Base-by-base conservation (phyloP, 2,113 vertebrate species). In the Myotis brandtii region DNA sequence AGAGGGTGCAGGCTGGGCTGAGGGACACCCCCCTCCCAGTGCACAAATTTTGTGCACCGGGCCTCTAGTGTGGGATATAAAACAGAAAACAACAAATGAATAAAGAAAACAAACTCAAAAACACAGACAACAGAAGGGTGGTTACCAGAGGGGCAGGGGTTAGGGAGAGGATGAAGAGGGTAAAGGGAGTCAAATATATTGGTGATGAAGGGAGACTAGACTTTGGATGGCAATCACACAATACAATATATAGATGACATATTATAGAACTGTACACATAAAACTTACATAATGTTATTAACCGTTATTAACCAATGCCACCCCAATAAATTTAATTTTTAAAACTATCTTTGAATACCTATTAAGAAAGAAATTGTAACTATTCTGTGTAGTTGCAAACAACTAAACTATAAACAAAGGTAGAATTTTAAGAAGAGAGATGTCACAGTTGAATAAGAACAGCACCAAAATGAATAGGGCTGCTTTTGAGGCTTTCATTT, bases 401-500 rank as follows among this genome's bases (percentile, higher is more conserved):
- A n/a, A 72, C 13, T 95, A 75, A 86, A 34, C 52, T 93, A 30
- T 46, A 77, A 87, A 75, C n/a, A 69, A 30, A 86, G 32, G 87
- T 73, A 80, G 27, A 72, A 64, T 56, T 93, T 93, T 84, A 83
- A 84, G 73, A 73, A 89, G 48, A 56, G 23, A 85, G 43, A 48
- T 66, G 46, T 56, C 43, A 46, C 17, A 25, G 46, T 76, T 76
- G 84, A 81, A 34, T 80, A 87, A 84, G 81, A 93, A 56, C 20
- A 52, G 37, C 34, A 34, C 40, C 73, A 20, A 32, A 92, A 59
- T 56, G 27, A 50, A 82, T 67, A 66, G 16, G 32, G 27, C 40
- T 89, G n/a, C 13, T 79, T 48, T 23, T 70, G 40, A 93, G 18
- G 62, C 27, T 91, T 91, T 93, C 91, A 20, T 54, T 96, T 64